phyloP scores from a whole-genome alignment of 2,797 vertebrate genomes.

The Podarcis lilfordi region DNA sequence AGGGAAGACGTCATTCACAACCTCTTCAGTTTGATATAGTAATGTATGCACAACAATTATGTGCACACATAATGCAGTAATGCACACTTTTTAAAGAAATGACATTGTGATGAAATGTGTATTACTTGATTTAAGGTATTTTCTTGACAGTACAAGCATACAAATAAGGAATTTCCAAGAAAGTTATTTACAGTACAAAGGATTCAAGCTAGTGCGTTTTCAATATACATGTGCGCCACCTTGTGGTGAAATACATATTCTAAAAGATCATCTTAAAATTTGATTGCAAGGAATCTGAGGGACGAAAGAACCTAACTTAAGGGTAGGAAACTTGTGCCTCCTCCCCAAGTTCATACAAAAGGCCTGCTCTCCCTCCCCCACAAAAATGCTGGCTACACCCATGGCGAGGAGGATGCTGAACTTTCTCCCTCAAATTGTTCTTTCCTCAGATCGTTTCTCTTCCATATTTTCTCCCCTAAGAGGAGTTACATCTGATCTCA shows the following conservation, averaged over 20 bases:
- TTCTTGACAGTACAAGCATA: neutral
- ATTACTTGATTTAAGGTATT: neutral
- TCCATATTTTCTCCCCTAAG: neutral
- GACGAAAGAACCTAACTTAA: neutral
- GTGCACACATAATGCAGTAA: neutral
- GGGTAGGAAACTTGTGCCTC: too few relatives aligned
- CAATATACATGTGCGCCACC: conserved; percentile 62
- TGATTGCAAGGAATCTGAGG: neutral
- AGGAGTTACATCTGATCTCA: neutral
- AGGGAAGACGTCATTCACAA: neutral
- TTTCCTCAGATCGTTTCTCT: neutral
- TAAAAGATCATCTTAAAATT: neutral
- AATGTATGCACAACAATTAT: neutral
- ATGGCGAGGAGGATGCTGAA: neutral
- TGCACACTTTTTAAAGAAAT: conserved; percentile 33
- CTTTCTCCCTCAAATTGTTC: neutral
- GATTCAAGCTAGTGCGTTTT: rapidly evolving
- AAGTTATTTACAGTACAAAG: neutral
- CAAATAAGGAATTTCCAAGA: neutral
- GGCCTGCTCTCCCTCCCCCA: too few relatives aligned
- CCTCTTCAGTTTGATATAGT: neutral
- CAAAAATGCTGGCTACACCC: too few relatives aligned
- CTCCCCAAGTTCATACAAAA: neutral
- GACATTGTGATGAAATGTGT: conserved; percentile 24
- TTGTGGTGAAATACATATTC: conserved; percentile 60